Base-by-base conservation (phyloP, 2,797 vertebrate species). In the Micrastur ruficollis region DNA sequence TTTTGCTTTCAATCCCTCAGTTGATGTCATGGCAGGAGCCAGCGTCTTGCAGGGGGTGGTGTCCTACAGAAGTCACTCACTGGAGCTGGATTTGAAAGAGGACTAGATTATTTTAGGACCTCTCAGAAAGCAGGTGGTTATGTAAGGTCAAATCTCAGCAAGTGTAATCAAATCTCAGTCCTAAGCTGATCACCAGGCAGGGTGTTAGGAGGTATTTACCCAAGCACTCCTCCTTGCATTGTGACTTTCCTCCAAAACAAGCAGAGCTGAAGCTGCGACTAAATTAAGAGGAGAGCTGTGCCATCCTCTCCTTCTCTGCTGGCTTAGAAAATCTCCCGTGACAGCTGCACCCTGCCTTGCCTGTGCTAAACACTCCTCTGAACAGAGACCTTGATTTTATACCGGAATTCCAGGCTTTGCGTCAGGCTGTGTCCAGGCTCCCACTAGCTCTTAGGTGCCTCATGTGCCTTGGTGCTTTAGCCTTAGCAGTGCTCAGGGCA, bases 151-250 rank as follows among this genome's bases (percentile, higher is more conserved):
- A 44, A 90, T 89, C 92, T 95, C 83, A 81, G 44, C 71, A 89
- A 87, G 71, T 96, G 93, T 90, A 89, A 94, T 93, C 88, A 95
- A 94, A 96, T 95, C 85, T 94, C 80, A 93, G 29, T 63, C 85
- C 62, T 97, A 97, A 97, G 87, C 91, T 94, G 94, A 83, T 97
- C 87, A 65, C n/a, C 55, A 72, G 42, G n/a, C 42, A 93, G 93
- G 66, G 91, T 83, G 90, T 95, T 95, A 93, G 85, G 70, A 95
- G 50, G 66, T 83, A 81, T 91, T 97, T 95, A 89, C 79, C 71
- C 66, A 84, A 90, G 42, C 80, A 59, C 68, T 85, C n/a, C 52
- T 76, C 89, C 65, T 56, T 75, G 72, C 1, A 0, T 67, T 86
- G 53, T 65, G 47, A 56, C 79, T 95, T 91, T 53, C 58, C 47